Conservation (phyloP, 2,797 vertebrate species). For the Premnoplex brunnescens region DNA sequence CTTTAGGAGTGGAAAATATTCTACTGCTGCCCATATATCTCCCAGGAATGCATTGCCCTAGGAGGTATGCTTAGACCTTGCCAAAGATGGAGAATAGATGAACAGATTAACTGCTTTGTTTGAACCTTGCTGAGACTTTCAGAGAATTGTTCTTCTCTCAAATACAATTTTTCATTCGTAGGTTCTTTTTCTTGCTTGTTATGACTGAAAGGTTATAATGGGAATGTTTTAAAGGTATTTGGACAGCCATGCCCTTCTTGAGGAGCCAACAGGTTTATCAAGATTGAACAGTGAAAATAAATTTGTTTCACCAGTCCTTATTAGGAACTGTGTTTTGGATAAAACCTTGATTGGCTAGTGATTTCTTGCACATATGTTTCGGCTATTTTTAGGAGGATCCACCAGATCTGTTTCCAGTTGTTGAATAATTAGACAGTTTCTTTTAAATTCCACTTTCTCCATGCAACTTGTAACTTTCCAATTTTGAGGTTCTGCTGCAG, state of each 20-base stretch:
- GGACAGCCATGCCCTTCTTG: background rate
- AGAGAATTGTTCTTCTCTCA: background rate
- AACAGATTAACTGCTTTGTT: background rate
- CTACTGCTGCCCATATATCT: background rate
- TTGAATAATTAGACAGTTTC: background rate
- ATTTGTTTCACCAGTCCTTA: background rate
- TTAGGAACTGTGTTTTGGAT: background rate
- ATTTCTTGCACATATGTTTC: background rate
- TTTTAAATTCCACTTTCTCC: background rate
- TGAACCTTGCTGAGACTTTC: background rate
- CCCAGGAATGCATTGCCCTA: background rate
- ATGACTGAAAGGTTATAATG: background rate
- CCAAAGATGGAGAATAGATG: background rate
- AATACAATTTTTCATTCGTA: background rate
- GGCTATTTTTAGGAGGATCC: background rate
- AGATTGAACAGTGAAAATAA: background rate
- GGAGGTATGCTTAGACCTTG: background rate
- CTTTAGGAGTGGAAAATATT: slow-evolving; percentile 43
- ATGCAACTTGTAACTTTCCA: background rate
- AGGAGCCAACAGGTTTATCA: background rate
- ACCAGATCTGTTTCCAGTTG: background rate
- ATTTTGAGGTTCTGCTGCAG: background rate
- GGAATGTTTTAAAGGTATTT: background rate
- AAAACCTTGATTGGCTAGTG: background rate
- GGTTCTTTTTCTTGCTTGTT: background rate